phyloP scores from a whole-genome alignment of 2,113 vertebrate species.

The Aptenodytes forsteri region DNA sequence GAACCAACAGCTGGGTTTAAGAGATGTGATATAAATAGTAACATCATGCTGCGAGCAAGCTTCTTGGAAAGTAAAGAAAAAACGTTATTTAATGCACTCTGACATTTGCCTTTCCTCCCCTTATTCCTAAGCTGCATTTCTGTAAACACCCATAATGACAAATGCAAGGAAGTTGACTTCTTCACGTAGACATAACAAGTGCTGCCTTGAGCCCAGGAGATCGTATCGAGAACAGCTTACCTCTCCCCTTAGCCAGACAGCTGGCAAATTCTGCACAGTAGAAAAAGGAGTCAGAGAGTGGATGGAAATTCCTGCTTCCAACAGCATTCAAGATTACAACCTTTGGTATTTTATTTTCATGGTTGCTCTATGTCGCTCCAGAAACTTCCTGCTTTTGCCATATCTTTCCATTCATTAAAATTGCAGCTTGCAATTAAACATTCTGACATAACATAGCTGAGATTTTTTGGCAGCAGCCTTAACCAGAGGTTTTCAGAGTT shows the following conservation, averaged over 20 bases:
- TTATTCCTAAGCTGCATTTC: slow-evolving; percentile 39
- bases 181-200: not conserved
- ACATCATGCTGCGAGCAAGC: slow-evolving; percentile 43
- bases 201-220: slow-evolving; percentile 4
- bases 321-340: not conserved
- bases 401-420: slow-evolving; percentile 78
- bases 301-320: slow-evolving; percentile 14
- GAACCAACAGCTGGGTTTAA: slow-evolving; percentile 77
- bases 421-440: slow-evolving; percentile 69
- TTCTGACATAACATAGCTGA: slow-evolving; percentile 76
- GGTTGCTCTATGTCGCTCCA: slow-evolving; percentile 36
- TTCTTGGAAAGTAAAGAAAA: slow-evolving; percentile 59
- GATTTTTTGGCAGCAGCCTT: slow-evolving; percentile 71
- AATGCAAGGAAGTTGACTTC: not conserved
- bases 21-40: slow-evolving; percentile 75
- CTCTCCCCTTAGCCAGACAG: not conserved
- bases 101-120: slow-evolving; percentile 50
- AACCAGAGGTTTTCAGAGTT: slow-evolving; percentile 73
- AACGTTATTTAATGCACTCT: slow-evolving; percentile 36
- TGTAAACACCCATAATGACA: slow-evolving; percentile 44
- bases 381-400: slow-evolving; percentile 66
- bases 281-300: not conserved
- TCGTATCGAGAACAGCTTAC: slow-evolving; percentile 11
- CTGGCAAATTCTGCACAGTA: not conserved
- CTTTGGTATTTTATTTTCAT: slow-evolving; percentile 60